Conservation (phyloP, 2,113 vertebrate genomes). For the Piaya cayana region DNA sequence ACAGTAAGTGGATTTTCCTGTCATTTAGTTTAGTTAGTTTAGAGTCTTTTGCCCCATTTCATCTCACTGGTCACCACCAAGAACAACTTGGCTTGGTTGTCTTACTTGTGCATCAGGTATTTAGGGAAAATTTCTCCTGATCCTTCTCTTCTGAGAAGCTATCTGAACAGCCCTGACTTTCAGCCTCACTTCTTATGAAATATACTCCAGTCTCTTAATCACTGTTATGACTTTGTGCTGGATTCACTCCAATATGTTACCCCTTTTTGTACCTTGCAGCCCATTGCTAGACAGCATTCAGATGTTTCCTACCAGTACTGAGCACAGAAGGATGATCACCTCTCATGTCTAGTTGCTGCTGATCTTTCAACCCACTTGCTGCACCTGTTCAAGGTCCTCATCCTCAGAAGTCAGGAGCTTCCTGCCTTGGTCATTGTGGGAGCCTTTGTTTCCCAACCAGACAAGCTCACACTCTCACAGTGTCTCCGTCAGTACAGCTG, state of each 20-base stretch:
- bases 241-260: not conserved
- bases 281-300: not conserved
- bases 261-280: accelerated
- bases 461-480: not conserved
- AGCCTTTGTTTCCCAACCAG: not conserved
- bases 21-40: not conserved
- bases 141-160: not conserved
- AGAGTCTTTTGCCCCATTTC: not conserved
- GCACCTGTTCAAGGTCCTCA: not conserved
- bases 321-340: not conserved
- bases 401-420: not conserved
- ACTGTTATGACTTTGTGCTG: not conserved
- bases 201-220: not conserved
- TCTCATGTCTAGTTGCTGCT: not conserved
- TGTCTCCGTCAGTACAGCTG: not conserved
- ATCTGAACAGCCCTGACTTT: not conserved
- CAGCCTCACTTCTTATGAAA: not conserved
- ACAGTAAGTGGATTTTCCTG: not conserved
- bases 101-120: not conserved
- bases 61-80: not conserved
- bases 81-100: not conserved
- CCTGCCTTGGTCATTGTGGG: not conserved
- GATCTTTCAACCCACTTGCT: not conserved
- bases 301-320: not conserved
- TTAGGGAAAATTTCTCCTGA: not conserved